These are phyloP conservation scores for Zaprionus kolodkinae DNA, from an alignment of 1,140 invertebrate species.

Conservation along the genomic window DNA sequence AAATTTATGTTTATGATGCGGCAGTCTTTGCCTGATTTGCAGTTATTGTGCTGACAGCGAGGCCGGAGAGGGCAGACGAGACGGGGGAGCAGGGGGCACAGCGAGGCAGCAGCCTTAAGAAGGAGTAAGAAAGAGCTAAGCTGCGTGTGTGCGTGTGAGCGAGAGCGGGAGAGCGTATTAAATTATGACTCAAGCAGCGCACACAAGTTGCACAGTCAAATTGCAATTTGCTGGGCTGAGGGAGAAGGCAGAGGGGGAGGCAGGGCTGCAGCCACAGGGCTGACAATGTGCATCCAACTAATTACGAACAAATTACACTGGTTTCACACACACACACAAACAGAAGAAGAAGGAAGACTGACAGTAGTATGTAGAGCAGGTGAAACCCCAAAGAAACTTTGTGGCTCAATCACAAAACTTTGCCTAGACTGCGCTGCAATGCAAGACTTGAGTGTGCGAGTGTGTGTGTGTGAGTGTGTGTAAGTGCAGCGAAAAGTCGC, in stretches of 20 bases:
- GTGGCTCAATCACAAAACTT: constrained; percentile 77
- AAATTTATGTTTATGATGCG: constrained; percentile 79
- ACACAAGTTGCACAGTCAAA: constrained; percentile 35
- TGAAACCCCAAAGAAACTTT: constrained; percentile 56
- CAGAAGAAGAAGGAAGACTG: background rate
- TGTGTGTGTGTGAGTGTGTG: constrained; percentile 13
- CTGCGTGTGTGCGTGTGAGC: background rate
- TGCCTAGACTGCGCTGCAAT: constrained; percentile 36
- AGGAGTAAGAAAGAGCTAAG: background rate
- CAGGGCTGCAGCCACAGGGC: background rate
- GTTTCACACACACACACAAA: constrained; percentile 72
- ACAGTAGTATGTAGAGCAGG: constrained; percentile 18
- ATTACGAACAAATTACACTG: constrained; percentile 80
- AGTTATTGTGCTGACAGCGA: constrained; percentile 61
- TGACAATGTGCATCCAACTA: constrained; percentile 80
- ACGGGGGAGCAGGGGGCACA: too few relatives aligned
- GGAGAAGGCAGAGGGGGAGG: background rate
- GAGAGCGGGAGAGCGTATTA: constrained; percentile 46
- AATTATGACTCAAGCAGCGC: constrained; percentile 51
- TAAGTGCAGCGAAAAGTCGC: constrained; percentile 33
- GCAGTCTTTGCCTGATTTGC: constrained; percentile 74
- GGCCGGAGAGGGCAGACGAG: background rate
- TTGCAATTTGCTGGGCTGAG: constrained; percentile 28
- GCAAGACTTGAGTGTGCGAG: background rate
- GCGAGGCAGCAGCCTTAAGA: background rate